phyloP scores from a whole-genome alignment of 2,888 invertebrate genomes.

The Julus scanicus region DNA sequence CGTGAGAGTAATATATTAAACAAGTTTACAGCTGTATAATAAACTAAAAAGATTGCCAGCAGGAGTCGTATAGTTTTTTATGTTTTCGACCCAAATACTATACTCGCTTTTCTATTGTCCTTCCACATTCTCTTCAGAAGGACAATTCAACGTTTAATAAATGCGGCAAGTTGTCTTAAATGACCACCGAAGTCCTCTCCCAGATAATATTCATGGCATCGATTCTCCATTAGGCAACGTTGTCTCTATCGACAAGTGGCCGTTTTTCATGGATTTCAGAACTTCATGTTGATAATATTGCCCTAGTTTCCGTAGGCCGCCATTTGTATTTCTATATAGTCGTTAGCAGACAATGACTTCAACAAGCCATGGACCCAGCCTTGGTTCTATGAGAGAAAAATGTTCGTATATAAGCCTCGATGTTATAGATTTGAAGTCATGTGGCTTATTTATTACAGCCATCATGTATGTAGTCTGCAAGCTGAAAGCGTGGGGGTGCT shows the following conservation, averaged over 20 bases:
- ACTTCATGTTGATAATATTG: background rate
- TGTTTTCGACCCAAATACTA: background rate
- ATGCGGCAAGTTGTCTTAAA: conserved; percentile 11
- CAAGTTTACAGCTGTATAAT: background rate
- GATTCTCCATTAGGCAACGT: background rate
- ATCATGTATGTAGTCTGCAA: background rate
- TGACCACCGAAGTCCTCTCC: background rate
- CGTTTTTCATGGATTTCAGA: conserved; percentile 3
- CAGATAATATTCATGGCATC: conserved; percentile 19
- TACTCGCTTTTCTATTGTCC: background rate
- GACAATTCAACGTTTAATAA: conserved; percentile 10
- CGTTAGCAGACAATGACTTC: background rate
- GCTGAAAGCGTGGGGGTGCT: background rate
- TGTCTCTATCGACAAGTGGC: conserved; percentile 11
- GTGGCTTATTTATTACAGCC: background rate
- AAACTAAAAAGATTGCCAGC: background rate
- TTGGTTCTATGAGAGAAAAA: background rate
- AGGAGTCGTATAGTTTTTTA: background rate
- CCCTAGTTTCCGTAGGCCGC: background rate
- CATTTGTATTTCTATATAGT: background rate
- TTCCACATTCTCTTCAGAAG: background rate
- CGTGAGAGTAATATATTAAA: background rate
- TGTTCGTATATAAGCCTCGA: background rate
- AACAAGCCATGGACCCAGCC: background rate
- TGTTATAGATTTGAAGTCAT: background rate